These are phyloP conservation scores for Asbolus verrucosus DNA, from an alignment of 1,140 invertebrate species.

Conservation along the genomic window DNA sequence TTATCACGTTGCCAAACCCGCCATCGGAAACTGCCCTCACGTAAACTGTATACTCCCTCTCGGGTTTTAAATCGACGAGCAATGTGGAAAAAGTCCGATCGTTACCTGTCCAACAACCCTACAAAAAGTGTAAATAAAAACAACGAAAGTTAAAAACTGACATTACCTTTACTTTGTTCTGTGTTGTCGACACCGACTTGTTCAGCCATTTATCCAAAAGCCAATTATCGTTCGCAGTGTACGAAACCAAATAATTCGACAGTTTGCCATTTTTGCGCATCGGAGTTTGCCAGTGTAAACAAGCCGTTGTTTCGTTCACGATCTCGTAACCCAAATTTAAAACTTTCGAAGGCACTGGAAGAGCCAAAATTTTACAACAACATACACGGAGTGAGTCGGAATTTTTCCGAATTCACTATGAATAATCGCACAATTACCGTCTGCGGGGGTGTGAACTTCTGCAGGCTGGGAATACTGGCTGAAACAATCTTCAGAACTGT, in stretches of 20 bases:
- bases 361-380: constrained; percentile 12
- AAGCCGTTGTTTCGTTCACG: constrained; percentile 55
- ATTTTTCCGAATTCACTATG: too few species aligned
- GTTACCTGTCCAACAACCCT: constrained; percentile 47
- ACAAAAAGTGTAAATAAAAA: too few species aligned
- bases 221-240: constrained; percentile 55
- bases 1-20: constrained; percentile 67
- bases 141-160: background rate
- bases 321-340: constrained; percentile 55
- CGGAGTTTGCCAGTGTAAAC: constrained; percentile 57
- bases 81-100: constrained; percentile 53
- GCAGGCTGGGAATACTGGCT: constrained; percentile 53
- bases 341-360: constrained; percentile 59
- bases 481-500: constrained; percentile 50
- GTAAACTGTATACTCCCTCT: constrained; percentile 68
- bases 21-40: constrained; percentile 69
- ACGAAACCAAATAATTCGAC: constrained; percentile 56
- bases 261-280: constrained; percentile 53
- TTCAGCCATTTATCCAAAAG: constrained; percentile 55
- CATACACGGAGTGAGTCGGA: constrained; percentile 2
- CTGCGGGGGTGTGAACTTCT: constrained; percentile 51
- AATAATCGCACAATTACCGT: too few species aligned
- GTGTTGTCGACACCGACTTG: constrained; percentile 39
- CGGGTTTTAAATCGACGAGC: constrained; percentile 66
- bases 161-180: constrained; percentile 26